These are phyloP conservation scores for Mustelus asterias DNA, from an alignment of 2,113 vertebrate genomes.

Conservation along the genomic window DNA sequence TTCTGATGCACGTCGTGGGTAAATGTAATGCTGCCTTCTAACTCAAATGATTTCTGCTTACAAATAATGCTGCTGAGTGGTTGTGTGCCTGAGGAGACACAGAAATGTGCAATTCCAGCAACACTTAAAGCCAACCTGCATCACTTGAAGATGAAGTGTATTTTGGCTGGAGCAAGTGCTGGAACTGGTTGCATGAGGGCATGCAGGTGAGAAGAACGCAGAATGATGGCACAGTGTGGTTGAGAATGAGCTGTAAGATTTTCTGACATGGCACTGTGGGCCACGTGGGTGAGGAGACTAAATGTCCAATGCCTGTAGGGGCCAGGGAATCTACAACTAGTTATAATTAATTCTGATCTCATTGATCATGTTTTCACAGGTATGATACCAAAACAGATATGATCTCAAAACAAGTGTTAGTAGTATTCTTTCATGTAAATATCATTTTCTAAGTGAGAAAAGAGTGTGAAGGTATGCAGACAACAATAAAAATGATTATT, in stretches of 20 bases:
- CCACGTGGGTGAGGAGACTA: no score
- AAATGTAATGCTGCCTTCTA: neutral
- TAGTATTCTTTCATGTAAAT: neutral
- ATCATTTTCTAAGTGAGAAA: no score
- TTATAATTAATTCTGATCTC: neutral
- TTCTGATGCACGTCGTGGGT: neutral
- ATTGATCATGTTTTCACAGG: neutral
- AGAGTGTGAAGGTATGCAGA: no score
- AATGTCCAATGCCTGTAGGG: neutral
- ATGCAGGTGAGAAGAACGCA: neutral
- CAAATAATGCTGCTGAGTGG: neutral
- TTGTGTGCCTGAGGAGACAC: neutral
- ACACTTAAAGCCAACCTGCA: neutral
- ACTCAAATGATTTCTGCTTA: neutral
- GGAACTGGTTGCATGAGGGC: neutral
- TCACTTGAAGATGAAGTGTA: neutral
- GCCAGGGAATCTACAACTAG: neutral
- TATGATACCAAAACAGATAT: neutral
- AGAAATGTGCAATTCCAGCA: neutral
- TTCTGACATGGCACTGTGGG: neutral
- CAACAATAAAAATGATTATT: neutral
- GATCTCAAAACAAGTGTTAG: neutral
- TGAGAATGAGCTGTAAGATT: neutral
- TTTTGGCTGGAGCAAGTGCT: neutral
- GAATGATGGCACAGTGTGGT: neutral